Base-by-base conservation (phyloP, 37 sponge, comb jelly and placozoan species). In the Hormiphora californensis region DNA sequence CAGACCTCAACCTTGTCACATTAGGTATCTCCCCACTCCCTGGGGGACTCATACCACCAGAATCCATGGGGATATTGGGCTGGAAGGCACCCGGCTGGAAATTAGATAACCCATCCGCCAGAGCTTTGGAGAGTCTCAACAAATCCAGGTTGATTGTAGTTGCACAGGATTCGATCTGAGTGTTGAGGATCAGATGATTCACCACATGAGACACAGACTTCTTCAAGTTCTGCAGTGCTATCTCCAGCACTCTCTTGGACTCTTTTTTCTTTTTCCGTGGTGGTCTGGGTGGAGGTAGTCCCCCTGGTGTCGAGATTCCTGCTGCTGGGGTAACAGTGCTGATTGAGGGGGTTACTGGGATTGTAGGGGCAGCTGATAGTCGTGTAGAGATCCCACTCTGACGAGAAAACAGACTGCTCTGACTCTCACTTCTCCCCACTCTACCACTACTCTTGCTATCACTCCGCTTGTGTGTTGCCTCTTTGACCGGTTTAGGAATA, bases 1-100 rank as follows among this genome's bases (percentile, higher is more conserved):
- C 67, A 19, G 67, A 33, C 7, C 67, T 27, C 38, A 65, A 38
- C 12, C 8, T 8, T 17, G 51, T 46, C 51, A 8, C 51, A 46
- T 12, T 46, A 46, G 51, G 51, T 12, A 46, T 12, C 51, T 46
- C 51, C 12, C 51, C 51, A 8, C 8, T 46, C 12, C 51, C 51
- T 36, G 67, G 67, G 8, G 67, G 37, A 38, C 37, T 32, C 36
- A 65, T 7, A 5, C 31, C 67, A 27, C 38, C 17, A 2, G 37
- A 65, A 38, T 65, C 67, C 8, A 35, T 39, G 2, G 28, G 34
- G 8, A 32, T 39, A n/a, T n/a, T n/a, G 19, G 67, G 67, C 31
- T 65, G 67, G 67, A 65, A 65, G 34, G 67, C 31, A 1, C 67
- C 67, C 3, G 67, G 67, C 67, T 65, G 67, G 67, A 65, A 65